phyloP scores from a whole-genome alignment of 2,888 invertebrate genomes.

The Acronicta leporina region DNA sequence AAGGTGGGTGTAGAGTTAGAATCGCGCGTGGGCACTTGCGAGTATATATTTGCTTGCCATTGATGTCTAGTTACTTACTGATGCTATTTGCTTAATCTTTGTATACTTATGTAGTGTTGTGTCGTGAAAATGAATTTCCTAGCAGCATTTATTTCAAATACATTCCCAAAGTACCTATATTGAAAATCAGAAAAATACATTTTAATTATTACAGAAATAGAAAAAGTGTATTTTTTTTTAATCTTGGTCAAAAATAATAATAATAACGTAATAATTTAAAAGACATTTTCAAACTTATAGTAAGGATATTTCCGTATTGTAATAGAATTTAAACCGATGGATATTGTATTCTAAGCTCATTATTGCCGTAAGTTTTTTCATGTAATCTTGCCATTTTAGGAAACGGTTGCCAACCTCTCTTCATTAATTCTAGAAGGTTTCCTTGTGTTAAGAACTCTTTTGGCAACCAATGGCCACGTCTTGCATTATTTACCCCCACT shows the following conservation, averaged over 20 bases:
- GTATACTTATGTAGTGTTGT: background rate
- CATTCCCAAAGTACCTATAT: slow-evolving; percentile 21
- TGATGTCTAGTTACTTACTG: slow-evolving; percentile 46
- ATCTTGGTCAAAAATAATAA: slow-evolving; percentile 4
- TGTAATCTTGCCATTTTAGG: slow-evolving; percentile 50
- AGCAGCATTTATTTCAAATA: slow-evolving; percentile 30
- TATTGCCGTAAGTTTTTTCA: slow-evolving; percentile 25
- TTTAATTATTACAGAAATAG: background rate
- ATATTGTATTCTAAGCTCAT: slow-evolving; percentile 28
- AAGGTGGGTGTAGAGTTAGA: slow-evolving; percentile 55
- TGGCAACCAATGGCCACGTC: slow-evolving; percentile 28
- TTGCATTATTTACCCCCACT: slow-evolving; percentile 37
- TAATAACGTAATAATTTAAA: slow-evolving; percentile 3
- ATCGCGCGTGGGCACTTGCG: slow-evolving; percentile 45
- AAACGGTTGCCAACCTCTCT: slow-evolving; percentile 11
- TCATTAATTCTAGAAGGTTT: background rate
- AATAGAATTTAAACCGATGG: slow-evolving; percentile 7
- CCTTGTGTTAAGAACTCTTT: slow-evolving; percentile 9
- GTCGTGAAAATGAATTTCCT: slow-evolving; percentile 14
- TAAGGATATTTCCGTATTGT: slow-evolving; percentile 11
- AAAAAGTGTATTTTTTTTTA: background rate
- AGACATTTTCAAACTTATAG: slow-evolving; percentile 10
- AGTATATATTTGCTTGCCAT: slow-evolving; percentile 62
- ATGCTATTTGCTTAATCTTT: slow-evolving; percentile 12
- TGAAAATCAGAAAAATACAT: slow-evolving; percentile 18